Conservation (phyloP, 2,888 invertebrate species). For the Notodonta dromedarius region DNA sequence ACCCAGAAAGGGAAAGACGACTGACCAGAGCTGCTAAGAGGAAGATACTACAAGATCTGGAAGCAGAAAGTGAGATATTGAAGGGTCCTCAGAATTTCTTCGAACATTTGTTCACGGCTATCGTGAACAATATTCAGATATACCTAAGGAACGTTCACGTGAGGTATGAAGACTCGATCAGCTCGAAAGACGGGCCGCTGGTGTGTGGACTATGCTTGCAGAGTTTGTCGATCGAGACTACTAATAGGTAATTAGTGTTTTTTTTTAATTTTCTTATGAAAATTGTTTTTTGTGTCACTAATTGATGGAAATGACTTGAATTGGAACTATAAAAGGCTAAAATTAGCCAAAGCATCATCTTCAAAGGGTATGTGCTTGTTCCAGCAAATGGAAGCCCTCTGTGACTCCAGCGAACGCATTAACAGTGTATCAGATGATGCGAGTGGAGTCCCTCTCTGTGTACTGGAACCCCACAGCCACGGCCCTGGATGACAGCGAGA, state of each 20-base stretch:
- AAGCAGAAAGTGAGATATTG: slow-evolving; percentile 83
- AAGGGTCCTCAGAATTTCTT: slow-evolving; percentile 88
- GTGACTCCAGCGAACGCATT: slow-evolving; percentile 84
- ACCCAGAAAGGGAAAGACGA: slow-evolving; percentile 89
- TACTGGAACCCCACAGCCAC: slow-evolving; percentile 89
- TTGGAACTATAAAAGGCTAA: neutral
- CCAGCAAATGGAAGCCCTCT: slow-evolving; percentile 90
- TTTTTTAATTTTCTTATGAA: no score
- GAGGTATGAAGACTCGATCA: slow-evolving; percentile 90
- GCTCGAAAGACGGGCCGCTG: slow-evolving; percentile 86
- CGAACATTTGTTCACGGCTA: slow-evolving; percentile 89
- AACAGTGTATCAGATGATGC: slow-evolving; percentile 89
- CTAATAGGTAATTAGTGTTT: slow-evolving; percentile 86
- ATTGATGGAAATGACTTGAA: no score
- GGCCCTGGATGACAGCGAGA: slow-evolving; percentile 80
- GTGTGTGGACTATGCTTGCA: slow-evolving; percentile 92
- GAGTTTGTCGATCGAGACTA: slow-evolving; percentile 90
- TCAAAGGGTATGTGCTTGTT: slow-evolving; percentile 25
- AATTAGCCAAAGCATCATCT: neutral
- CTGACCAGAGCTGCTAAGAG: slow-evolving; percentile 89
- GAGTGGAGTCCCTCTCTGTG: slow-evolving; percentile 89
- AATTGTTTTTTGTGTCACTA: no score
- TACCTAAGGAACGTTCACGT: slow-evolving; percentile 91
- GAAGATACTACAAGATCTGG: slow-evolving; percentile 87
- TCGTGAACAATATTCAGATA: slow-evolving; percentile 92